Conservation (phyloP, 2,888 invertebrate genomes). For the Amblyjoppa fuscipennis region DNA sequence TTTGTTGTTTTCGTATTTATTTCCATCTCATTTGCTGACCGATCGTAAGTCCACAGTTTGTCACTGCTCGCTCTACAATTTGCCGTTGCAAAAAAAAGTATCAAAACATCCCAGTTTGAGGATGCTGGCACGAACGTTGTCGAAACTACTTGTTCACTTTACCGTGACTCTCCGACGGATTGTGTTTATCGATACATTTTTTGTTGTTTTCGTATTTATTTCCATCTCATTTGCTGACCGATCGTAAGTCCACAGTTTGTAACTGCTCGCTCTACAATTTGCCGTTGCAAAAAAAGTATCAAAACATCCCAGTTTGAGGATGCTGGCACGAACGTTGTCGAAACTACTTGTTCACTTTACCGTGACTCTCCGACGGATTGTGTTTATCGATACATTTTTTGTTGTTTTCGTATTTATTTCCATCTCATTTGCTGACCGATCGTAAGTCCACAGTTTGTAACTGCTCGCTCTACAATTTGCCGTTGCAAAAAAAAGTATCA, state of each 20-base stretch:
- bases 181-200: no score
- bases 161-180: no score
- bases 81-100: no score
- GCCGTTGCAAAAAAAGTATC: conserved; percentile 1
- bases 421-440: no score
- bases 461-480: conserved; percentile 8
- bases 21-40: no score
- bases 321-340: conserved; percentile 14
- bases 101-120: no score
- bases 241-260: not conserved
- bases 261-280: conserved; percentile 4
- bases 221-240: not conserved
- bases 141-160: no score
- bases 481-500: conserved; percentile 34
- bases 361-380: not conserved
- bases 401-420: not conserved
- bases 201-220: not conserved
- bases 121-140: no score
- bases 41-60: no score
- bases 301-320: conserved; percentile 7
- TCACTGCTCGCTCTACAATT: no score
- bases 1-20: no score
- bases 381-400: conserved; percentile 12
- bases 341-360: not conserved
- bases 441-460: not conserved